Base-by-base conservation (phyloP, 2,113 vertebrate genomes). In the Hirundichthys speculiger region DNA sequence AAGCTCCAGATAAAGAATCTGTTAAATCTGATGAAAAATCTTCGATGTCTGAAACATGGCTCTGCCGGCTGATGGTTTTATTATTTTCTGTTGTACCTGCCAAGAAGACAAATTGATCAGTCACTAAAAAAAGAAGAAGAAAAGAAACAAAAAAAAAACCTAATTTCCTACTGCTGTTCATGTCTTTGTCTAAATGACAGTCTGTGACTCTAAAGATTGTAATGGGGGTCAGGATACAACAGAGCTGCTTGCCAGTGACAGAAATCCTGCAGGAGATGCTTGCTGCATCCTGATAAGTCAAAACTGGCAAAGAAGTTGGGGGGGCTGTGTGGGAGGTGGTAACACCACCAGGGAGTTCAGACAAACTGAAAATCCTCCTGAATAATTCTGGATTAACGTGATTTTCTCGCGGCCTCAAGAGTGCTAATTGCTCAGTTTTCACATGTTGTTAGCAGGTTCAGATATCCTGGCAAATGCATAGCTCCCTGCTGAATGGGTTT, bases 51-150 rank as follows among this genome's bases (percentile, higher is more conserved):
- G 27, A 70, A 56, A 79, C 48, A 38, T 78, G 51, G 64, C 51
- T 68, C 76, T 63, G 20, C 24, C 53, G 20, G 38, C 60, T 50
- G 52, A 65, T 75, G 30, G 39, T 75, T 85, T 75, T 10, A 71
- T 81, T 69, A 46, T 75, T 75, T 70, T 78, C 46, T 75, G 48
- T 74, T 84, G 69, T 76, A 77, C 52, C 80, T 83, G 79, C 68
- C 75, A 82, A 77, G 64, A 83, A 72, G 68, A 87, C 55, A 69
- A 82, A 86, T 82, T n/a, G 81, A 85, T 79, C 57, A 67, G 53
- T 61, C 39, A 82, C 82, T 80, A 77, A 81, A 82, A 75, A 50
- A 82, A 38, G 53, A 71, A 59, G n/a, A 77, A 81, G 81, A 75
- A 50, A 82, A 38, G 53, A 71, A 59, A 82, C 82, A 79, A 77